Evolutionary conservation across 2,797 vertebrate genomes (phyloP).

Genomic region (Danio jaintianensis): DNA sequence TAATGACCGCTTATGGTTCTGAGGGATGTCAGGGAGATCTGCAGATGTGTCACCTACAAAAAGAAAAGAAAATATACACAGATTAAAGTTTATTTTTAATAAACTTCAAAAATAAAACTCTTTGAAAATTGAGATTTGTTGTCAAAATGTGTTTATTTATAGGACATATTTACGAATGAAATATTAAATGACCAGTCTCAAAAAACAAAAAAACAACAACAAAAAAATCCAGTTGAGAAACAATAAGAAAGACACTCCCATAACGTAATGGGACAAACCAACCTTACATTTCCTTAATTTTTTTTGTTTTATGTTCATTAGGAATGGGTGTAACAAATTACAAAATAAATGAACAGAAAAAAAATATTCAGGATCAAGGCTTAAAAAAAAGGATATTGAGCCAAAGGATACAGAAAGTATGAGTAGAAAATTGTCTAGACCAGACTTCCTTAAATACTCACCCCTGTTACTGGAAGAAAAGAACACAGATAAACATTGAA

Average conservation of each 20-base stretch:
- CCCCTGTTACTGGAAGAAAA: constrained; percentile 82
- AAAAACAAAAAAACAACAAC: neutral
- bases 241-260: constrained; percentile 52
- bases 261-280: constrained; percentile 63
- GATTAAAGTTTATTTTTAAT: neutral
- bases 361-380: neutral
- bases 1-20: constrained; percentile 87
- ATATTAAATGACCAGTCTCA: neutral
- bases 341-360: neutral
- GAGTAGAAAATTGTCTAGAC: constrained; percentile 79
- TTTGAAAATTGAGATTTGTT: neutral
- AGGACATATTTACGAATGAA: neutral
- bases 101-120: neutral
- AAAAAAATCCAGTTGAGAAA: neutral
- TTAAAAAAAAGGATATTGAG: constrained; percentile 75
- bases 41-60: constrained; percentile 85
- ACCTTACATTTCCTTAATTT: neutral
- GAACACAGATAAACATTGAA: constrained; percentile 61
- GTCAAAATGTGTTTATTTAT: neutral
- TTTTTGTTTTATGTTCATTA: neutral
- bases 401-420: constrained; percentile 85
- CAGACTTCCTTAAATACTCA: constrained; percentile 88
- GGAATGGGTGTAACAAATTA: constrained; percentile 4
- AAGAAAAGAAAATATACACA: constrained; percentile 37
- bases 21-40: constrained; percentile 86